Percentiles rank a stretch among this genome's conserved stretches.
Conservation (phyloP, 2,888 invertebrate species). For the Drosophila kuntzei region DNA sequence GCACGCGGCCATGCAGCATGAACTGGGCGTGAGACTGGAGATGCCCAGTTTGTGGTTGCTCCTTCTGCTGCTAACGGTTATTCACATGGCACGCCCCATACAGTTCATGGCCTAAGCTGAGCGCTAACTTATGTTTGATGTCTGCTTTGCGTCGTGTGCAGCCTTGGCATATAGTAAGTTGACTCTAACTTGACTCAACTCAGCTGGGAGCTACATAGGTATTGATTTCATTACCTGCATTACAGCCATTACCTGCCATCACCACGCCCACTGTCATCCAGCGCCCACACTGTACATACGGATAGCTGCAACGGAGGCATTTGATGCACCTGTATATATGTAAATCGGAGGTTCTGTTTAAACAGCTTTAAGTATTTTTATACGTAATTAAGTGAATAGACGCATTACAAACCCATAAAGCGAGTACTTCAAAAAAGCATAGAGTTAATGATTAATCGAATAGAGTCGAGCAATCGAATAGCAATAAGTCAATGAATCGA, state of each 20-base stretch:
- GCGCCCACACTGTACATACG: conserved; percentile 17
- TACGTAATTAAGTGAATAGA: conserved; percentile 71
- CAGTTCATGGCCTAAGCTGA: conserved; percentile 54
- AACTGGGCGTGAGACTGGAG: conserved; percentile 80
- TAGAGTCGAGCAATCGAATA: conserved; percentile 38
- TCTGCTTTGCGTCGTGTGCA: conserved; percentile 43
- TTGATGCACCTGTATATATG: conserved; percentile 68
- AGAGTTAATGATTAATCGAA: conserved; percentile 35
- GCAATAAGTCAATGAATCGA: conserved; percentile 57
- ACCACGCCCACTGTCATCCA: conserved; percentile 28
- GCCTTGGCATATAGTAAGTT: conserved; percentile 48
- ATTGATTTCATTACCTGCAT: conserved; percentile 51
- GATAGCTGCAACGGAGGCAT: conserved; percentile 10
- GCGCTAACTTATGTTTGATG: conserved; percentile 70
- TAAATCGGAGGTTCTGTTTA: conserved; percentile 64
- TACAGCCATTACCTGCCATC: conserved; percentile 30
- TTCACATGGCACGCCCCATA: conserved; percentile 40
- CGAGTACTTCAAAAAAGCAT: conserved; percentile 14
- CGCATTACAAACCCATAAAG: conserved; percentile 21
- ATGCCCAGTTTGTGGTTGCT: conserved; percentile 76
- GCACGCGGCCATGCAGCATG: conserved; percentile 88
- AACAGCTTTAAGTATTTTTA: conserved; percentile 80
- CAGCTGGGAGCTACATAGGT: conserved; percentile 23
- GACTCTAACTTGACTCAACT: conserved; percentile 4
- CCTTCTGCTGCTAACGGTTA: conserved; percentile 71